These are phyloP conservation scores for Drosophila parthenogenetica DNA, from an alignment of 2,888 invertebrate species.

Conservation along the genomic window DNA sequence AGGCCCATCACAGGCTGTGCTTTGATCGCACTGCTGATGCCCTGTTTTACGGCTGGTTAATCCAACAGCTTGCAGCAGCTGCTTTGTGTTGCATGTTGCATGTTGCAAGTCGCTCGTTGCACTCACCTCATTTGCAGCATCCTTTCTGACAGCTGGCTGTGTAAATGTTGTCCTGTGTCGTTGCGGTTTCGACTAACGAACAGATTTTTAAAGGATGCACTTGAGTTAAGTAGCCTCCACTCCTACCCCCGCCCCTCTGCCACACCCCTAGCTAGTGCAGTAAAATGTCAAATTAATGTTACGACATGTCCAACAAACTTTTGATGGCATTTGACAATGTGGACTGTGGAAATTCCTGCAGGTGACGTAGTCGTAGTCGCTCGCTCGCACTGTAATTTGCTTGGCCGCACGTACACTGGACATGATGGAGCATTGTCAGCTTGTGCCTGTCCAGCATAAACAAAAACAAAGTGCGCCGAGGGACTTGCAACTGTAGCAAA, in stretches of 20 bases:
- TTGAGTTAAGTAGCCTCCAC: conserved; percentile 15
- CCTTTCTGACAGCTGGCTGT: conserved; percentile 66
- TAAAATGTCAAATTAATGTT: conserved; percentile 83
- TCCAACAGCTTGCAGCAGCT: conserved; percentile 73
- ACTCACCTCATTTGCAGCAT: conserved; percentile 51
- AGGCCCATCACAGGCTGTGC: conserved; percentile 64
- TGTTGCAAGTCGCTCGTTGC: not conserved
- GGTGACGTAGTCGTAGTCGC: conserved; percentile 69
- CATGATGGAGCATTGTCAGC: conserved; percentile 73
- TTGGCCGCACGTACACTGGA: conserved; percentile 69
- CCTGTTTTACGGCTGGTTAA: conserved; percentile 17
- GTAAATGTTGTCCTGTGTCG: conserved; percentile 58
- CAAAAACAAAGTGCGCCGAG: conserved; percentile 73
- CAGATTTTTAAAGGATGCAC: conserved; percentile 69
- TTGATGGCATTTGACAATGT: conserved; percentile 80
- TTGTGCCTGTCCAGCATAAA: conserved; percentile 80
- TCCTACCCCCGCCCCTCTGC: conserved; percentile 14
- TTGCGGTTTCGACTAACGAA: conserved; percentile 56
- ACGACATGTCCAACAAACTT: conserved; percentile 78
- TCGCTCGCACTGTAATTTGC: conserved; percentile 76
- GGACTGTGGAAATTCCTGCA: conserved; percentile 78
- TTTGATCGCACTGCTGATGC: conserved; percentile 35
- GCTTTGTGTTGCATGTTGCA: conserved; percentile 15
- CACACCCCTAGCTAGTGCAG: conserved; percentile 55
- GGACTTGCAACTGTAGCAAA: conserved; percentile 68